These are phyloP conservation scores for Paraescarpia echinospica DNA, from an alignment of 1,140 invertebrate species.

Conservation along the genomic window DNA sequence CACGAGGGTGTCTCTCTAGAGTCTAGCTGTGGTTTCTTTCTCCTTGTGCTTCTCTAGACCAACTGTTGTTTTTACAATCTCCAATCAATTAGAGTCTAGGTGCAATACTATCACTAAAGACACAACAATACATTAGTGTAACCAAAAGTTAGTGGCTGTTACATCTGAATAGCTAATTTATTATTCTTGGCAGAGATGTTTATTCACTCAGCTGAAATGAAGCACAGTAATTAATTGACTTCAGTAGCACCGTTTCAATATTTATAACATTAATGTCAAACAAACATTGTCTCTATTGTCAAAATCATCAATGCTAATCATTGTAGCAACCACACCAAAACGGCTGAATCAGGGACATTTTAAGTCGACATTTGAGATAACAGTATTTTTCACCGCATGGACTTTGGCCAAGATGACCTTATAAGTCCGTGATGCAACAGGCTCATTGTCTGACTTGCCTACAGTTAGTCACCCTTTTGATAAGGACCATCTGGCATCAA, in stretches of 20 bases:
- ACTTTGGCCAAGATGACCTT: neutral
- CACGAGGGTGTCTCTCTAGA: neutral
- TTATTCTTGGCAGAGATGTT: neutral
- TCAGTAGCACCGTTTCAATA: neutral
- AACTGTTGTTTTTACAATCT: neutral
- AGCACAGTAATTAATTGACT: neutral
- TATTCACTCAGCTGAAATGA: neutral
- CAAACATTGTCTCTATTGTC: neutral
- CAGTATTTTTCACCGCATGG: neutral
- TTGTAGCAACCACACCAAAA: neutral
- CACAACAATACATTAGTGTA: too few species aligned
- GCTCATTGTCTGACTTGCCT: neutral
- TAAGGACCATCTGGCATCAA: neutral
- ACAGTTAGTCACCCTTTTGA: neutral
- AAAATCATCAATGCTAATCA: neutral
- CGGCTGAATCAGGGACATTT: neutral
- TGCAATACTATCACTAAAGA: too few species aligned
- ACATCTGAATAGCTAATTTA: neutral
- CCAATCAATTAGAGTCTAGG: too few species aligned
- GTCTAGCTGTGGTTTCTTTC: neutral
- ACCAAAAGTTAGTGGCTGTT: too few species aligned
- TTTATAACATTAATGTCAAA: neutral
- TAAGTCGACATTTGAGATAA: neutral
- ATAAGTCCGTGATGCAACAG: neutral
- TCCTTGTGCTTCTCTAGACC: neutral